Base-by-base conservation (phyloP, 1,140 invertebrate species). In the Drosophila nasuta region DNA sequence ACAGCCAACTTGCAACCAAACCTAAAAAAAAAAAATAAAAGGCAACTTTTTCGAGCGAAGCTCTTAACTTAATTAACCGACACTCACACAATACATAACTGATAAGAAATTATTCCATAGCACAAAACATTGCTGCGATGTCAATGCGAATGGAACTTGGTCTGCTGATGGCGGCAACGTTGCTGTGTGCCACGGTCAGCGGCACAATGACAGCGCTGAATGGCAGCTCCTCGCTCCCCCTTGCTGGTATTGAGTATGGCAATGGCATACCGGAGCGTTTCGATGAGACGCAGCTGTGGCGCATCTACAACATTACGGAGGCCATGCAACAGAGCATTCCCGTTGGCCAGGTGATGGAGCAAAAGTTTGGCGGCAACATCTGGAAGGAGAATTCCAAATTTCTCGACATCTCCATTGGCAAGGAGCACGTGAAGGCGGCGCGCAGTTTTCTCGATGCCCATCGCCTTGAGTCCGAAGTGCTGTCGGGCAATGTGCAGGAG, bases 211-310 rank as follows among this genome's bases (percentile, higher is more conserved):
- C 33, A 38, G 35, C 28, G 7, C 6, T 79, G 63, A 86, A 80
- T 51, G 46, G 60, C 3, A 25, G 20, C 20, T 25, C 20, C 20
- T 77, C 81, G n/a, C 17, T 72, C 63, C 46, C 74, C 3, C 48
- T 67, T 17, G 68, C 60, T 5, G 17, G 8, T 1, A 33, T 68
- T 0, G 65, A 35, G 38, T 74, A 85, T 41, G 71, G 60, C 4
- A 92, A 91, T 59, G 82, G 77, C 10, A 83, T 88, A 11, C 83
- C 87, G 1, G 93, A 94, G 49, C 93, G 93, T 25, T 94, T 93
- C 70, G 92, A 93, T 41, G 94, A 94, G 33, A 93, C 93, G 38
- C 94, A 95, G 83, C 73, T 95, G 25, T 94, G 94, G 94, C 93
- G 94, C 69, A 93, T 94, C 10, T 81, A 92, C 64, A 92, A 92